A percentile compares a stretch with the other conserved stretches of the same genome.
Conservation (phyloP, 2,797 vertebrate genomes). For the Channa striata region DNA sequence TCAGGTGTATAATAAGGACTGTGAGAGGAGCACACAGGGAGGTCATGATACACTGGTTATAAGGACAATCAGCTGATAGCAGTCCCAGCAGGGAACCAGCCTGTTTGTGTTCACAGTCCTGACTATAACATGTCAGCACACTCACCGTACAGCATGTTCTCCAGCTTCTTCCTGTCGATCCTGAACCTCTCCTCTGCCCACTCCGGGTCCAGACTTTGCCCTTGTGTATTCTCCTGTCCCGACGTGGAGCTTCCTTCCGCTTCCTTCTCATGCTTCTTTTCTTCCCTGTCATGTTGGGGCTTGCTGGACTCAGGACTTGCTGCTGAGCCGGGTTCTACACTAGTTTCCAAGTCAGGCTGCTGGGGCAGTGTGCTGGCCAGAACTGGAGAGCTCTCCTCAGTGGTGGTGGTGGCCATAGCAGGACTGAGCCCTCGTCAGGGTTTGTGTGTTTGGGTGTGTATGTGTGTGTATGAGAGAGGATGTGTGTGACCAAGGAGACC, state of each 20-base stretch:
- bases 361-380: slow-evolving; percentile 53
- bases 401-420: slow-evolving; percentile 74
- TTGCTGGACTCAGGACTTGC: slow-evolving; percentile 59
- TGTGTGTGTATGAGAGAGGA: slow-evolving; percentile 74
- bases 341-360: slow-evolving; percentile 69
- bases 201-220: slow-evolving; percentile 73
- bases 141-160: slow-evolving; percentile 86
- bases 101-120: not conserved
- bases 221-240: slow-evolving; percentile 44
- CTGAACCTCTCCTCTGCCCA: slow-evolving; percentile 88
- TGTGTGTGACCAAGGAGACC: slow-evolving; percentile 84
- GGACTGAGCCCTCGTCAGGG: slow-evolving; percentile 78
- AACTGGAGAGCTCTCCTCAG: slow-evolving; percentile 66
- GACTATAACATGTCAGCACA: slow-evolving; percentile 14
- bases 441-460: slow-evolving; percentile 50
- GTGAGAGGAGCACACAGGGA: slow-evolving; percentile 20
- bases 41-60: not conserved
- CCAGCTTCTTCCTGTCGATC: slow-evolving; percentile 88
- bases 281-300: slow-evolving; percentile 41
- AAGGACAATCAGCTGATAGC: slow-evolving; percentile 7
- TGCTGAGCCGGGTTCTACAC: slow-evolving; percentile 59
- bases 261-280: slow-evolving; percentile 71
- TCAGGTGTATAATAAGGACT: slow-evolving; percentile 49
- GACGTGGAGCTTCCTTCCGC: slow-evolving; percentile 33
- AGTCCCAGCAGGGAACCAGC: not conserved